A percentile compares a stretch with the other conserved stretches of the same genome.
Conservation (phyloP, 2,888 invertebrate species). For the Limnephilus rhombicus region DNA sequence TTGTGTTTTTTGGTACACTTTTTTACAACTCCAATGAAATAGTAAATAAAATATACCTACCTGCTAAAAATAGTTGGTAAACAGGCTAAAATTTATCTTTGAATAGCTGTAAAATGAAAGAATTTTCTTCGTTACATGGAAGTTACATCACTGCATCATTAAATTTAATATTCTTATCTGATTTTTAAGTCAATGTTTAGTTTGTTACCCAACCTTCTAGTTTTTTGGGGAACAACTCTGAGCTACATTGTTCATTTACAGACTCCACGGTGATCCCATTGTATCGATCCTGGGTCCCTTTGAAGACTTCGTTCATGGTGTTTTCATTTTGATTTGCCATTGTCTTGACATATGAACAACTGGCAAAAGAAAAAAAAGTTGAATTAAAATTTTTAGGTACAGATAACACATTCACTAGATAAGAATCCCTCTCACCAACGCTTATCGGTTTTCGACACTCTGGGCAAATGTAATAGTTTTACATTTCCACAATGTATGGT, state of each 20-base stretch:
- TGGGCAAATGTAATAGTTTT: slow-evolving; percentile 26
- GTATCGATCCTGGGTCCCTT: slow-evolving; percentile 80
- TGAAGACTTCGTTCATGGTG: slow-evolving; percentile 70
- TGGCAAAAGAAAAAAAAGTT: slow-evolving; percentile 8
- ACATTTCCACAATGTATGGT: slow-evolving; percentile 21
- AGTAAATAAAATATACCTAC: not conserved
- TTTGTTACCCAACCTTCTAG: slow-evolving; percentile 76
- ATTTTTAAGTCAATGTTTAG: not conserved
- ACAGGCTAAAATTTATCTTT: not conserved
- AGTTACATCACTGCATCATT: not conserved
- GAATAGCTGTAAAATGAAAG: slow-evolving; percentile 4
- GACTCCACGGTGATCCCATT: slow-evolving; percentile 87
- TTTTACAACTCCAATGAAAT: not conserved
- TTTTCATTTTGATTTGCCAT: slow-evolving; percentile 38
- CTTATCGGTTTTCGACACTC: slow-evolving; percentile 30
- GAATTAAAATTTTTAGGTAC: not conserved
- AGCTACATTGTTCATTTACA: slow-evolving; percentile 77
- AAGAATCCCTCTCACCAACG: slow-evolving; percentile 39
- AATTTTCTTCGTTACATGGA: not conserved
- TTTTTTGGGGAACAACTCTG: slow-evolving; percentile 75
- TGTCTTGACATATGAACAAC: slow-evolving; percentile 28
- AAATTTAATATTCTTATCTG: not conserved
- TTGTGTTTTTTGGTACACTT: not conserved
- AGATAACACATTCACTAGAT: slow-evolving; percentile 3
- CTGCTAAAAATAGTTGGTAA: not conserved